Conservation (phyloP, 23 tunicate species). For the Trididemnum miniatum region DNA sequence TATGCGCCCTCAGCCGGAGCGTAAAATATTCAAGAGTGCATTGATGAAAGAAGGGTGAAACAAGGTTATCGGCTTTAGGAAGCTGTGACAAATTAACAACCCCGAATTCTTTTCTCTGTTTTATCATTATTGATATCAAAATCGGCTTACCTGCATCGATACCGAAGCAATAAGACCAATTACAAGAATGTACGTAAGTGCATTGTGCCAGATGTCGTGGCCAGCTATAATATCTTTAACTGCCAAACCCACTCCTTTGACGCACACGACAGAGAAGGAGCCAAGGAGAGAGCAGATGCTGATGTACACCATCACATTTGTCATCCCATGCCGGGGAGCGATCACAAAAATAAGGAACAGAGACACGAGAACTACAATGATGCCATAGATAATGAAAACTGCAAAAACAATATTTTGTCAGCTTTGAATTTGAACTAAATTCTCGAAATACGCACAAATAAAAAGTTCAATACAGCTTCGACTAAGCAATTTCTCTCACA, state of each 20-base stretch:
- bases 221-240: constrained; percentile 74
- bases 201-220: constrained; percentile 51
- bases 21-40: too few species aligned
- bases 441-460: too few species aligned
- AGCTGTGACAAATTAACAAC: too few species aligned
- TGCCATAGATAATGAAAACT: constrained; percentile 81
- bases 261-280: constrained; percentile 96
- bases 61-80: too few species aligned
- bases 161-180: constrained; percentile 66
- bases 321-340: constrained; percentile 86
- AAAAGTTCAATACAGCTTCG: too few species aligned
- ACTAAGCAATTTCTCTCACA: too few species aligned
- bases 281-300: constrained; percentile 95
- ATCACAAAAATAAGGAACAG: constrained; percentile 72
- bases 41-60: too few species aligned
- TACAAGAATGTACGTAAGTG: constrained; percentile 71
- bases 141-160: constrained; percentile 80
- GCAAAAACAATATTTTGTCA: neutral
- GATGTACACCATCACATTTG: constrained; percentile 92
- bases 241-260: constrained; percentile 92
- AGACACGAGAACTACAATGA: constrained; percentile 62
- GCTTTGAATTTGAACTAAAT: too few species aligned
- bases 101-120: too few species aligned
- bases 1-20: too few species aligned
- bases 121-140: too few species aligned